Evolutionary conservation across 1,140 invertebrate genomes (phyloP).

Genomic region (Scylla paramamosain): DNA sequence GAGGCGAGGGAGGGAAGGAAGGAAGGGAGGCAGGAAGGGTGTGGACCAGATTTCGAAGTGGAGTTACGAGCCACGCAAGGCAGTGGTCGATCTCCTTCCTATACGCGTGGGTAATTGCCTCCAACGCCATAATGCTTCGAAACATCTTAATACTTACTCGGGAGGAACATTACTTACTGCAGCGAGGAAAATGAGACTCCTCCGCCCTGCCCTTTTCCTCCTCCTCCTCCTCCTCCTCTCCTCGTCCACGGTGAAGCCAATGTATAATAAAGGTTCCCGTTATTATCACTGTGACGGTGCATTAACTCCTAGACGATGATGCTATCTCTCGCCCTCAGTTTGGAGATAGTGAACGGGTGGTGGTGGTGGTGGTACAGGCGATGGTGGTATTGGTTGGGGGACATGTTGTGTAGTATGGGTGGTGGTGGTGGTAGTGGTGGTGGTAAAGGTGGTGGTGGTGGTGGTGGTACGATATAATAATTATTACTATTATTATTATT

Average conservation of each 20-base stretch:
- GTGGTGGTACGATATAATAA: too few relatives aligned
- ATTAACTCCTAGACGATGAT: not conserved
- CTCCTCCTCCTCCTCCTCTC: not conserved
- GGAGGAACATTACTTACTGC: not conserved
- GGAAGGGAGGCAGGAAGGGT: not conserved
- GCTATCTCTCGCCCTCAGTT: not conserved
- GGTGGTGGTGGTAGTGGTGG: too few relatives aligned
- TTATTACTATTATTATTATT: too few relatives aligned
- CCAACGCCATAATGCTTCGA: not conserved
- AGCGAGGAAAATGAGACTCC: not conserved
- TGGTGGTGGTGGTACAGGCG: not conserved
- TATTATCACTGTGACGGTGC: constrained; percentile 10
- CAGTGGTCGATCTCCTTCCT: not conserved
- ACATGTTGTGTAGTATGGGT: not conserved
- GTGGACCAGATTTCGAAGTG: constrained; percentile 19
- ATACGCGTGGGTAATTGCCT: not conserved
- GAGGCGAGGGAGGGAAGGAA: not conserved
- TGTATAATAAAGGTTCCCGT: not conserved
- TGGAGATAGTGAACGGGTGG: not conserved
- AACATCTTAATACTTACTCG: constrained; percentile 22
- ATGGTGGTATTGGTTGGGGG: not conserved
- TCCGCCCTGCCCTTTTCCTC: not conserved
- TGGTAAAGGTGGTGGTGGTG: too few relatives aligned
- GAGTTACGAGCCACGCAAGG: not conserved
- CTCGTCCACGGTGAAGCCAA: constrained; percentile 10